A percentile compares a stretch with the other conserved stretches of the same genome.
phyloP scores from a whole-genome alignment of 2,113 vertebrate species.

The Pogona vitticeps region DNA sequence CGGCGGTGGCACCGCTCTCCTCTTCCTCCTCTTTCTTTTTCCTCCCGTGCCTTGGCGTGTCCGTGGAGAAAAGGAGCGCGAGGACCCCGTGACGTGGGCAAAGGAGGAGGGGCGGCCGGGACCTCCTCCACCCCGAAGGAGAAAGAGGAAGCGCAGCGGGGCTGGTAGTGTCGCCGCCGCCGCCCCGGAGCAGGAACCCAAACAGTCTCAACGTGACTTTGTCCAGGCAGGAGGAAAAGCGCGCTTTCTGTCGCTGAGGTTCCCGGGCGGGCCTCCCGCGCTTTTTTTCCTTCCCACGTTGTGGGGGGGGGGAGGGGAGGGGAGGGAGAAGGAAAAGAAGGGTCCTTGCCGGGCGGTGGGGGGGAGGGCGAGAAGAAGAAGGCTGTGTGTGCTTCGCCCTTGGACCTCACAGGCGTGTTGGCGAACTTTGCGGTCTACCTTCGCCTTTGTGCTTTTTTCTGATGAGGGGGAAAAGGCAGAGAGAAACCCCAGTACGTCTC shows the following conservation, averaged over 20 bases:
- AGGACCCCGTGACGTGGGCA: conserved; percentile 25
- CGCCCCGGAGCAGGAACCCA: background rate
- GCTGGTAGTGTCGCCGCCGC: background rate
- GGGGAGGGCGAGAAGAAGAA: no score
- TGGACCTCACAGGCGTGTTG: background rate
- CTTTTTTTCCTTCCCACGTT: background rate
- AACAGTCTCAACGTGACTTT: background rate
- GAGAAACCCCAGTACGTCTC: no score
- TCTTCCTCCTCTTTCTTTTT: background rate
- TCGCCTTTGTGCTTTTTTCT: background rate
- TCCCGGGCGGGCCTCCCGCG: no score
- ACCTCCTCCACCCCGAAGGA: background rate
- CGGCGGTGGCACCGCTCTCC: no score
- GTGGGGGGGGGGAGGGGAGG: no score
- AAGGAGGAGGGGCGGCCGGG: conserved; percentile 28
- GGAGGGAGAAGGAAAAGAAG: no score
- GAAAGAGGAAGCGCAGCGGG: no score
- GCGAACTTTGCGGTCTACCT: background rate
- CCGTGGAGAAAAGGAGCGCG: background rate
- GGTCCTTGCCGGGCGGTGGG: background rate
- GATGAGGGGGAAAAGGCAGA: no score
- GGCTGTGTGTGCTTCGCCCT: no score
- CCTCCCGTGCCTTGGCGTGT: background rate
- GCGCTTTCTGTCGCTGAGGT: no score
- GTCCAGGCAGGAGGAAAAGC: background rate